phyloP scores from a whole-genome alignment of 2,113 vertebrate genomes.

The Uropsilus gracilis region DNA sequence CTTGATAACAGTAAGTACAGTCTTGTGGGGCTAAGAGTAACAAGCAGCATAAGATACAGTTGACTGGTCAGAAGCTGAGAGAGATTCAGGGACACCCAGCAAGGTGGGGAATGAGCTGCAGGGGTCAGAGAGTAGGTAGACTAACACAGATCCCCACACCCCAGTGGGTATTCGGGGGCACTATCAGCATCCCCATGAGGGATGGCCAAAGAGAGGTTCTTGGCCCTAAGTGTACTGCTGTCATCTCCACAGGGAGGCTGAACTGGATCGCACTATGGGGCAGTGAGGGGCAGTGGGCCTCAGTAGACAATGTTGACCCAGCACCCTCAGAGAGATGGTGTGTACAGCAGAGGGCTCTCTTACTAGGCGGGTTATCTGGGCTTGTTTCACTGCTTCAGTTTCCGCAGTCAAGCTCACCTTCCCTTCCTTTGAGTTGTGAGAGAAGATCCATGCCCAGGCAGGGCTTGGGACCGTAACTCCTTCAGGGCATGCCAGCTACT shows the following conservation, averaged over 20 bases:
- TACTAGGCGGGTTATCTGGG: not conserved
- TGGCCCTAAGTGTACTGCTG: not conserved
- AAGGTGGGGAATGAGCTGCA: no score
- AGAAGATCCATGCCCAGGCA: conserved; percentile 65
- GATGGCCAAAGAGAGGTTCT: not conserved
- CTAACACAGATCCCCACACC: not conserved
- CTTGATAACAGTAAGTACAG: not conserved
- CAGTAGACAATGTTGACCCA: no score
- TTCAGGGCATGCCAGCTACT: conserved; percentile 63
- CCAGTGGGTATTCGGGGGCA: not conserved
- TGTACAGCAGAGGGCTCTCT: not conserved
- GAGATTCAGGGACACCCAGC: not conserved
- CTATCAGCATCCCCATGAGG: not conserved
- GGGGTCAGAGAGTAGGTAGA: not conserved
- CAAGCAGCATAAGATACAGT: accelerated
- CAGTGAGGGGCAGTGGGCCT: not conserved
- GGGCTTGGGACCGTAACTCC: conserved; percentile 26
- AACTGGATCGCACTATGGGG: not conserved
- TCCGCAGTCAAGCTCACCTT: not conserved
- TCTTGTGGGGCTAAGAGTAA: not conserved
- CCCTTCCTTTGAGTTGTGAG: not conserved
- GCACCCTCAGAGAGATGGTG: not conserved
- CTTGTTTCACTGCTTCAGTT: conserved; percentile 23
- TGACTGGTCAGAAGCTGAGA: not conserved
- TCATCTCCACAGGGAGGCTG: not conserved